Evolutionary conservation across 2,113 vertebrate genomes (phyloP).

Genomic region (Sorex araneus): DNA sequence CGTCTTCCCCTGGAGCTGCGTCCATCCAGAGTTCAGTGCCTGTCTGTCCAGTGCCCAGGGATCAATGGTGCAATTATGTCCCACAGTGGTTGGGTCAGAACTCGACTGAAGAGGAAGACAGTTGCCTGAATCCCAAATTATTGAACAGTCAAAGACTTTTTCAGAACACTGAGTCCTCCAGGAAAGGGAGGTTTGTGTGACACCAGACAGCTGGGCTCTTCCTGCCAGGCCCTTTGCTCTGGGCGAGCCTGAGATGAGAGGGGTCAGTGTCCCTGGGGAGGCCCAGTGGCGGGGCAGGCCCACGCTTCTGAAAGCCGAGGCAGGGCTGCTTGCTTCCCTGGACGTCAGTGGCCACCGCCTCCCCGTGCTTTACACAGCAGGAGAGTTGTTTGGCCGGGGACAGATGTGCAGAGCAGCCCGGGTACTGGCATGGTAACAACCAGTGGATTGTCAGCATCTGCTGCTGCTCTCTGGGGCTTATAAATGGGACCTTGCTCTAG

Average conservation of each 20-base stretch:
- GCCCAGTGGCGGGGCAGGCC: background rate
- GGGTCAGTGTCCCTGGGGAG: constrained; percentile 65
- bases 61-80: constrained; percentile 75
- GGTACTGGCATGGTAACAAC: constrained; percentile 80
- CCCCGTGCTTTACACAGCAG: constrained; percentile 83
- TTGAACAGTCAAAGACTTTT: constrained; percentile 78
- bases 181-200: constrained; percentile 74
- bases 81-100: constrained; percentile 63
- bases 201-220: constrained; percentile 71
- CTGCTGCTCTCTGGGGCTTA: constrained; percentile 73
- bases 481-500: constrained; percentile 74
- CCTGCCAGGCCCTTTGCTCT: constrained; percentile 75
- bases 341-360: constrained; percentile 81
- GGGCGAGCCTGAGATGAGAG: constrained; percentile 69
- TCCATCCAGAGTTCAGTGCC: constrained; percentile 33
- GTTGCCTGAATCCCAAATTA: constrained; percentile 71
- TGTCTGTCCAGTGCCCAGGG: constrained; percentile 60
- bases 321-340: constrained; percentile 67
- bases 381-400: constrained; percentile 84
- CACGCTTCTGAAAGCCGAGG: constrained; percentile 75
- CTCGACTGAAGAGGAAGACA: constrained; percentile 69
- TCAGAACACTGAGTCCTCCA: constrained; percentile 76
- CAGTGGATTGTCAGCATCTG: constrained; percentile 77
- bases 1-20: background rate
- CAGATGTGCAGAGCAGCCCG: constrained; percentile 85